These are phyloP conservation scores for Hepsetus odoe DNA, from an alignment of 2,113 vertebrate genomes.

Conservation along the genomic window DNA sequence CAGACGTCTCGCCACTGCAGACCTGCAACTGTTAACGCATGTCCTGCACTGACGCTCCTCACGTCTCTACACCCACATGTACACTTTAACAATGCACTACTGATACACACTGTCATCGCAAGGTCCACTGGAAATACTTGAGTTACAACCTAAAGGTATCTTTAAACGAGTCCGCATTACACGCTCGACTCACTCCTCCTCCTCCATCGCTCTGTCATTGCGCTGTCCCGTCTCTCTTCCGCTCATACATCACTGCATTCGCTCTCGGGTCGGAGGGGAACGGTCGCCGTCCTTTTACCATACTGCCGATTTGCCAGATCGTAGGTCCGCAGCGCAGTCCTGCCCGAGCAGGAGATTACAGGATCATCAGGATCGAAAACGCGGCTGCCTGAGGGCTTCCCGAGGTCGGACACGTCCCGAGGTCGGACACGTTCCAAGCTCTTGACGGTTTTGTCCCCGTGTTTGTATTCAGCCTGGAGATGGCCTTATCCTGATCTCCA, in stretches of 20 bases:
- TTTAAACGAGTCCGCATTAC: constrained; percentile 24
- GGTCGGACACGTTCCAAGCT: too few relatives aligned
- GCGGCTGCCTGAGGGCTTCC: too few relatives aligned
- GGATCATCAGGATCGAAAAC: too few relatives aligned
- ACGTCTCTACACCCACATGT: constrained; percentile 40
- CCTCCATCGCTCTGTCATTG: constrained; percentile 9
- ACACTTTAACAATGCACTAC: constrained; percentile 36
- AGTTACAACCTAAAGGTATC: constrained; percentile 36
- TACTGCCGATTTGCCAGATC: background rate
- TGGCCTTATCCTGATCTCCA: constrained; percentile 27
- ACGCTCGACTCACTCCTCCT: background rate
- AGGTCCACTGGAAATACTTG: constrained; percentile 58
- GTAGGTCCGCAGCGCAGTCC: background rate
- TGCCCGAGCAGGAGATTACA: background rate
- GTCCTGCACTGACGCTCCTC: constrained; percentile 30
- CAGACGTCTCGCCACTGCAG: constrained; percentile 59
- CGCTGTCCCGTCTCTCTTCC: background rate
- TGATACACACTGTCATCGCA: constrained; percentile 33
- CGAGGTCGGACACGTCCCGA: too few relatives aligned
- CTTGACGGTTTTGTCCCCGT: background rate
- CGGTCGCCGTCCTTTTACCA: background rate
- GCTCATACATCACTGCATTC: background rate
- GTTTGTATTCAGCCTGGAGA: background rate
- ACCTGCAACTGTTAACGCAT: constrained; percentile 61
- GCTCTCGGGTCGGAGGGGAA: background rate